These are phyloP conservation scores for Gopherus evgoodei DNA, from an alignment of 2,113 vertebrate genomes.

Conservation along the genomic window DNA sequence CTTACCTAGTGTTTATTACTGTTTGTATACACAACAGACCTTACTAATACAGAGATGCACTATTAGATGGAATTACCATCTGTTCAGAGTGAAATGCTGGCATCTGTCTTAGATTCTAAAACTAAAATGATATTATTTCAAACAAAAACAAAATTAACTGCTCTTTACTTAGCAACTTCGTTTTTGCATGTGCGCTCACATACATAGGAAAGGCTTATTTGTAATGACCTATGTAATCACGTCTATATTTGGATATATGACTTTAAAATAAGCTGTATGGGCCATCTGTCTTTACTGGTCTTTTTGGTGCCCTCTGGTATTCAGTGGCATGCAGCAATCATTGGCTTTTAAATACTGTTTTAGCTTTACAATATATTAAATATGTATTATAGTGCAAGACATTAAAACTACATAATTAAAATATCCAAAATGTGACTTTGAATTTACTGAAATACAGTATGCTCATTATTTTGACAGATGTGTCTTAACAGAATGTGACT, in stretches of 20 bases:
- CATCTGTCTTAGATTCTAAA: conserved; percentile 88
- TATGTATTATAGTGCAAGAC: conserved; percentile 48
- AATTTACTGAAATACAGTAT: conserved; percentile 24
- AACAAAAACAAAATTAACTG: conserved; percentile 87
- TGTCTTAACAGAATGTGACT: conserved; percentile 48
- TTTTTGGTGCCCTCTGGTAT: conserved; percentile 61
- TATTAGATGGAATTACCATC: conserved; percentile 94
- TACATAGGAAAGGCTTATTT: conserved; percentile 64
- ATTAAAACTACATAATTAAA: conserved; percentile 67
- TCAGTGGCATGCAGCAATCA: conserved; percentile 64
- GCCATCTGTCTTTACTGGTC: conserved; percentile 74
- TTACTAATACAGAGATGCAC: conserved; percentile 91
- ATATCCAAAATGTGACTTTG: conserved; percentile 64
- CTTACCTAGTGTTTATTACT: conserved; percentile 92
- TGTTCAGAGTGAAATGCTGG: conserved; percentile 89
- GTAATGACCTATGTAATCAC: conserved; percentile 61
- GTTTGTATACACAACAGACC: conserved; percentile 94
- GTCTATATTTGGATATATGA: conserved; percentile 67
- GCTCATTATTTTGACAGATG: conserved; percentile 70
- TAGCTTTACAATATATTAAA: conserved; percentile 54
- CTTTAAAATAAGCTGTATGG: conserved; percentile 65
- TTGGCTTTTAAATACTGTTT: conserved; percentile 56
- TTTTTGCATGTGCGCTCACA: conserved; percentile 47
- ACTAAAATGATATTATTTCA: conserved; percentile 89
- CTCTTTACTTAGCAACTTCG: conserved; percentile 78